phyloP scores from a whole-genome alignment of 2,797 vertebrate genomes.

The Siniperca undulata region DNA sequence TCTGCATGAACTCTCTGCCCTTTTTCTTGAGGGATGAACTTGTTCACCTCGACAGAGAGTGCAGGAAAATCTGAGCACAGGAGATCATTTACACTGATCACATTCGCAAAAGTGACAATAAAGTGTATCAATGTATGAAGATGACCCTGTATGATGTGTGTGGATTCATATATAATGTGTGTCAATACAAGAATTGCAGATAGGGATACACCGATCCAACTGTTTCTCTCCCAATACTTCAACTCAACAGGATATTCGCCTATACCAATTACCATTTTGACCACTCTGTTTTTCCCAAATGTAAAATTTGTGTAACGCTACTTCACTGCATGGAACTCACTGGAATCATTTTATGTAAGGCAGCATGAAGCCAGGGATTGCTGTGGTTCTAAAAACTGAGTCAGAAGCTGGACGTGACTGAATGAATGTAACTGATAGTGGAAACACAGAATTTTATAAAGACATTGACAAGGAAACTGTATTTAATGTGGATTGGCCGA shows the following conservation, averaged over 20 bases:
- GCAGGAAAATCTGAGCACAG: background rate
- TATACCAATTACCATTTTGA: background rate
- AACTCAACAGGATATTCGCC: background rate
- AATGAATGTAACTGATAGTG: background rate
- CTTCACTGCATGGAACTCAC: background rate
- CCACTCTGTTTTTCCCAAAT: background rate
- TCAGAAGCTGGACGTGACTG: background rate
- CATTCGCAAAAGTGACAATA: background rate
- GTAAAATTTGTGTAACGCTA: background rate
- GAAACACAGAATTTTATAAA: background rate
- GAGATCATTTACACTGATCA: background rate
- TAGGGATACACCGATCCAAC: background rate
- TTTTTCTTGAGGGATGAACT: conserved; percentile 22
- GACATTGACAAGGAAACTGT: background rate
- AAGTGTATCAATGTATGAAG: background rate
- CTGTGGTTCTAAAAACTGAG: background rate
- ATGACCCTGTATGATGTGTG: background rate
- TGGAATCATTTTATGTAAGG: background rate
- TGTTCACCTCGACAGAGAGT: conserved; percentile 18
- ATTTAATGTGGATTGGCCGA: background rate
- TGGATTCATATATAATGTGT: background rate
- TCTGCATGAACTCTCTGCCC: conserved; percentile 33
- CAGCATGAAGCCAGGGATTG: background rate
- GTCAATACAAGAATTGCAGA: background rate
- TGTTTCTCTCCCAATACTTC: background rate